Percentiles rank a stretch among this genome's conserved stretches.
Conservation (phyloP, 2,113 vertebrate species). For the Leucoraja erinaceus region DNA sequence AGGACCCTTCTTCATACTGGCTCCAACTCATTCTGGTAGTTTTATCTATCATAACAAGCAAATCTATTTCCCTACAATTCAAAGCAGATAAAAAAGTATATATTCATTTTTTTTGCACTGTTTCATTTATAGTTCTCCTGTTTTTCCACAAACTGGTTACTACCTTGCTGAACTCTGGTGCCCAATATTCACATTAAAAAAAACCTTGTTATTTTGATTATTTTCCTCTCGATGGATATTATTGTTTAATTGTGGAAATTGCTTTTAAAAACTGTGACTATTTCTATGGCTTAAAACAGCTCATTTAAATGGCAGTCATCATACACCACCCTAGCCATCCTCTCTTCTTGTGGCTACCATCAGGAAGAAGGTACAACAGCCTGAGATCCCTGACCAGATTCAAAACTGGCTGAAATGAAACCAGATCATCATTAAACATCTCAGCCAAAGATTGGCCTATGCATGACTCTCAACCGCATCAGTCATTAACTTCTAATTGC, state of each 20-base stretch:
- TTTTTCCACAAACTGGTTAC: not conserved
- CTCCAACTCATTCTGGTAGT: no score
- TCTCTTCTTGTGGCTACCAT: no score
- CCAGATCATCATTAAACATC: no score
- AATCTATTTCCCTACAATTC: not conserved
- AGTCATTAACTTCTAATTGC: no score
- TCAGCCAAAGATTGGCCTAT: no score
- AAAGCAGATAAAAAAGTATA: not conserved
- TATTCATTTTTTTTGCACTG: not conserved
- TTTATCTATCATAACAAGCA: not conserved
- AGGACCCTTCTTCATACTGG: no score
- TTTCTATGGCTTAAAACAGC: not conserved
- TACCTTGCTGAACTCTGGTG: not conserved
- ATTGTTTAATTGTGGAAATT: not conserved
- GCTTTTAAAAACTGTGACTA: not conserved
- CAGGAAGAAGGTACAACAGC: no score
- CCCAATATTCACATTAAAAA: not conserved
- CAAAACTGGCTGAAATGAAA: no score
- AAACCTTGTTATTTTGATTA: not conserved
- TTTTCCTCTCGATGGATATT: not conserved
- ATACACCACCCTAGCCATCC: no score
- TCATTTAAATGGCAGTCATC: not conserved
- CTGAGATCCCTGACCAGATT: no score
- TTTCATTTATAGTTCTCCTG: not conserved
- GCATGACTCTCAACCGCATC: no score